Evolutionary conservation across 2,113 vertebrate species (phyloP).

Genomic region (Colaptes auratus): DNA sequence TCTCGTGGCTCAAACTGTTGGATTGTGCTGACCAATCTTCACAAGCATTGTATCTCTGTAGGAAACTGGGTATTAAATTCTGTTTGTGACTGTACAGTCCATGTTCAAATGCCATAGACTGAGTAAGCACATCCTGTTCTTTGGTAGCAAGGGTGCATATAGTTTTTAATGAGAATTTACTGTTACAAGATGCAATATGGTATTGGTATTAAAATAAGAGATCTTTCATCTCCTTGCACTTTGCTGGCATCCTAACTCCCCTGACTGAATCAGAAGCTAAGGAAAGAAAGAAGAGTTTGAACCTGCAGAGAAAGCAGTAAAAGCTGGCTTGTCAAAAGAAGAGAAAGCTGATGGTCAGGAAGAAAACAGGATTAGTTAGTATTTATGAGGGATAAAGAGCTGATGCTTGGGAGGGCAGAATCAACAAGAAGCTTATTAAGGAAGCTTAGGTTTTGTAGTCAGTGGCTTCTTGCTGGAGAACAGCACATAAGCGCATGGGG

Average conservation of each 20-base stretch:
- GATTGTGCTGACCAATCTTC: constrained; percentile 24
- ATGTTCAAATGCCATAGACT: background rate
- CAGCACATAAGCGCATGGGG: background rate
- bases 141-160: background rate
- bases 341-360: background rate
- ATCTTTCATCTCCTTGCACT: background rate
- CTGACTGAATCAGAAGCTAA: background rate
- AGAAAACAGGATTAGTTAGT: background rate
- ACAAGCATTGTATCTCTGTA: background rate
- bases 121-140: background rate
- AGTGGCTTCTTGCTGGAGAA: background rate
- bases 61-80: background rate
- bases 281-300: constrained; percentile 19
- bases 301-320: background rate
- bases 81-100: background rate
- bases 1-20: background rate
- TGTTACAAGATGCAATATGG: background rate
- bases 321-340: background rate
- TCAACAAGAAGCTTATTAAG: background rate
- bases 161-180: background rate
- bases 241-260: background rate
- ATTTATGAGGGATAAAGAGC: background rate
- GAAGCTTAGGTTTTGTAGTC: background rate
- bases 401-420: background rate
- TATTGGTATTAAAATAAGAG: background rate